Conservation (phyloP, 2,113 vertebrate genomes). For the Otocyon megalotis region DNA sequence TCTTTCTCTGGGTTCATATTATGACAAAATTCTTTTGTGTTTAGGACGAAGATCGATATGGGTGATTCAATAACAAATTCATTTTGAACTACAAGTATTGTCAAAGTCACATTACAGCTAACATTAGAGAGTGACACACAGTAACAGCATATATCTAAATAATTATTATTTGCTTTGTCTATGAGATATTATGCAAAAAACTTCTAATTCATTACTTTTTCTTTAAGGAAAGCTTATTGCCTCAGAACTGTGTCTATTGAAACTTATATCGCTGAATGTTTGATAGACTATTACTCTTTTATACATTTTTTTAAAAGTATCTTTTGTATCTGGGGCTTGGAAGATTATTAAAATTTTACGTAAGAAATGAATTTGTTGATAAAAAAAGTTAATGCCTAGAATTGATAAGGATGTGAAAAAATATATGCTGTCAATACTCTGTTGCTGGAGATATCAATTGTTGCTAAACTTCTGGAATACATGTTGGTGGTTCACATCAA, state of each 20-base stretch:
- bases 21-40: not conserved
- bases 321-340: not conserved
- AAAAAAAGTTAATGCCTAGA: not conserved
- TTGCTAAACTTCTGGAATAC: not conserved
- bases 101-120: not conserved
- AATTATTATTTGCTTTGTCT: not conserved
- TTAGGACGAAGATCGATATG: not conserved
- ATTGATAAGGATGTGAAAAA: not conserved
- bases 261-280: not conserved
- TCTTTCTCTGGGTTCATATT: not conserved
- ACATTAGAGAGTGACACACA: not conserved
- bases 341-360: not conserved
- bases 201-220: not conserved
- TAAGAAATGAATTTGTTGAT: conserved; percentile 11
- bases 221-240: not conserved
- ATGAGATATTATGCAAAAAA: not conserved
- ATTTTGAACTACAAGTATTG: not conserved
- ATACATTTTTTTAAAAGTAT: not conserved
- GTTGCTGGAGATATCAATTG: not conserved
- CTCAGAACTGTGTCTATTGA: not conserved
- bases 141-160: not conserved
- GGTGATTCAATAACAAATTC: not conserved
- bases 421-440: not conserved
- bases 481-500: not conserved
- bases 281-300: not conserved